Base-by-base conservation (phyloP, 2,888 invertebrate species). In the Caradrina clavipalpis region DNA sequence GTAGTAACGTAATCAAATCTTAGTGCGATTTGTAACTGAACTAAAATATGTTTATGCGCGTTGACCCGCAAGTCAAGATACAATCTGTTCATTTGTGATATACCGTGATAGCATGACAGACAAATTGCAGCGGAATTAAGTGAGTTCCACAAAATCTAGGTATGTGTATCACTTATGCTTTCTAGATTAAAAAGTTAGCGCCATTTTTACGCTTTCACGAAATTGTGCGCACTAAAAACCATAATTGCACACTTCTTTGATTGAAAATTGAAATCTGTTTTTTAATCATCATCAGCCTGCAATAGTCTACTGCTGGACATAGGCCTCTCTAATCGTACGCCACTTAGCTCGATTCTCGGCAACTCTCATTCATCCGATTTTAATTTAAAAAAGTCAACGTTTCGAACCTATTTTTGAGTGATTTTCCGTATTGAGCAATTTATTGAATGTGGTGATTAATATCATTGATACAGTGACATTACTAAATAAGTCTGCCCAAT, bases 161-260 rank as follows among this genome's bases (percentile, higher is more conserved):
- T 35, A 80, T 76, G 63, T 78, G 67, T 76, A 71, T 65, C 61
- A 78, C 81, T 78, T 78, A 76, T 72, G 56, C 81, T 78, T 76
- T 78, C 81, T 77, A 72, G 59, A 77, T 55, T 77, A 72, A 65
- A 72, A 68, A 78, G 64, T 69, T 63, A 55, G 56, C 21, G n/a
- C 11, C 0, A 42, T 54, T 78, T 80, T 63, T 59, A 69, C 72
- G 81, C 78, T 78, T 78, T 78, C 80, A 45, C 45, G 35, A 35
- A 69, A 61, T 73, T 62, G n/a, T 56, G 65, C 42, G 8, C 63
- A 54, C 42, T 60, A 49, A 51, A 51, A 22, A 49, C 62, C 15
- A 45, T 53, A 67, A 74, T 76, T 74, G 45, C 51, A 17, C 6
- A 13, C 22, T 21, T 56, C 47, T 60, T 51, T 56, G 57, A 69